These are phyloP conservation scores for Callorhinus ursinus DNA, from an alignment of 2,113 vertebrate species.

Conservation along the genomic window DNA sequence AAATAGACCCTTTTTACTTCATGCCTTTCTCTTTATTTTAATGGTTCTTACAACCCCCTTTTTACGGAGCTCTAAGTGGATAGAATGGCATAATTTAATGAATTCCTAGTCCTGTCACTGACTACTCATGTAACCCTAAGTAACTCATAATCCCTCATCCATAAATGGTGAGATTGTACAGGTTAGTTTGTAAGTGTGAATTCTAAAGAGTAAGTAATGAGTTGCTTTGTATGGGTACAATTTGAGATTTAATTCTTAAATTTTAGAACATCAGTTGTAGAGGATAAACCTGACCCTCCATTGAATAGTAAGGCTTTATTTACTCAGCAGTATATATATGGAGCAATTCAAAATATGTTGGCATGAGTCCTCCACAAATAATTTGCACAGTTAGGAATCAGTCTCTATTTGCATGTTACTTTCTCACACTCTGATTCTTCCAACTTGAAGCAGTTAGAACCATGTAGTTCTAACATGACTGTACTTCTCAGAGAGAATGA, in stretches of 20 bases:
- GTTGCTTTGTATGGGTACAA: neutral
- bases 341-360: neutral
- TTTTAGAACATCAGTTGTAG: neutral
- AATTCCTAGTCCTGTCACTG: neutral
- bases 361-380: neutral
- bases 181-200: neutral
- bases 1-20: neutral
- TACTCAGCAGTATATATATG: neutral
- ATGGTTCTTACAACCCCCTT: neutral
- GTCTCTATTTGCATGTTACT: neutral
- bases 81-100: neutral
- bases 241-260: neutral
- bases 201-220: neutral
- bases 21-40: neutral
- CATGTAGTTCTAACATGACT: rapidly evolving
- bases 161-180: neutral
- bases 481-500: neutral
- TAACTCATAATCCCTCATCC: neutral
- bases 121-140: neutral
- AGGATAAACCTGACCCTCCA: neutral
- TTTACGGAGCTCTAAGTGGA: neutral
- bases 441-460: neutral
- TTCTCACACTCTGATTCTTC: neutral
- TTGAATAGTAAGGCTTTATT: neutral
- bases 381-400: neutral